Evolutionary conservation across 2,888 invertebrate genomes (phyloP).

Genomic region (Phytoseiulus persimilis): DNA sequence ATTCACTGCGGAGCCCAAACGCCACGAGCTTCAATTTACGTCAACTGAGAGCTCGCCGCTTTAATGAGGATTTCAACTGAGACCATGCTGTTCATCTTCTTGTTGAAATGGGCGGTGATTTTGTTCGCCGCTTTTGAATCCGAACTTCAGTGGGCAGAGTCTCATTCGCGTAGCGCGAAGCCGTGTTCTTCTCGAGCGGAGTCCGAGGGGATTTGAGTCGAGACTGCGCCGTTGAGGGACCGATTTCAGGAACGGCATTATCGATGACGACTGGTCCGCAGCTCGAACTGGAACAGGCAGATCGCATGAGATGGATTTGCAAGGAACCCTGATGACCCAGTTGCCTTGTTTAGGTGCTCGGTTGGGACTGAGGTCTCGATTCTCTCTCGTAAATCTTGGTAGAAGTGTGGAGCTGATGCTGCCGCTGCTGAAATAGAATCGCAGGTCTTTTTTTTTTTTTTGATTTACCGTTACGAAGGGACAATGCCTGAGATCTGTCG

Average conservation of each 20-base stretch:
- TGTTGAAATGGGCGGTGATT: neutral
- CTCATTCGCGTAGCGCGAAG: neutral
- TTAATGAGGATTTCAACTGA: neutral
- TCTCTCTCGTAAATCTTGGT: neutral
- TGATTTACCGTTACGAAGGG: conserved; percentile 5
- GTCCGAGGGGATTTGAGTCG: neutral
- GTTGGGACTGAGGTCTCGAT: neutral
- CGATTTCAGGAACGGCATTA: neutral
- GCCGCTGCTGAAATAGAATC: neutral
- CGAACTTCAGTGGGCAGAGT: neutral
- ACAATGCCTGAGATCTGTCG: neutral
- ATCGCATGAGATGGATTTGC: neutral
- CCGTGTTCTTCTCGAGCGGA: neutral
- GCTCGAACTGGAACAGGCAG: neutral
- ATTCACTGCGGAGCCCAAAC: neutral
- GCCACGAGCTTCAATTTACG: neutral
- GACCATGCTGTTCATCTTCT: neutral
- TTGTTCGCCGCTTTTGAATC: too few species aligned
- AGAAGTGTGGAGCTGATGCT: neutral
- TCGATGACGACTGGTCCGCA: neutral
- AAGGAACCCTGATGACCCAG: neutral
- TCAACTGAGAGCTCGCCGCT: neutral
- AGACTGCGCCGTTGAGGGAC: neutral
- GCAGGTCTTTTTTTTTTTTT: neutral
- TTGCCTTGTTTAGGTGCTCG: neutral